These are phyloP conservation scores for Aphis gossypii DNA, from an alignment of 1,140 invertebrate species.

Conservation along the genomic window DNA sequence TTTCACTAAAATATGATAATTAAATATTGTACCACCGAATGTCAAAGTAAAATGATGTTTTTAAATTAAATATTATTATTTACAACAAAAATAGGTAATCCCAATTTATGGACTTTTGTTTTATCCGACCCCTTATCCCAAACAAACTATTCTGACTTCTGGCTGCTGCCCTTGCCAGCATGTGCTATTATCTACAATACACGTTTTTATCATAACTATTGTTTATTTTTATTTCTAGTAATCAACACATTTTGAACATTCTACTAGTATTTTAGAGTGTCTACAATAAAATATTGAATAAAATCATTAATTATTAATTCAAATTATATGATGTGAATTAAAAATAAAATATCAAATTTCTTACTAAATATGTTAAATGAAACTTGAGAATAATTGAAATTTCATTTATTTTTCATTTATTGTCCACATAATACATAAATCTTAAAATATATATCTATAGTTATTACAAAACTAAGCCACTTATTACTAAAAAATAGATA, in stretches of 20 bases:
- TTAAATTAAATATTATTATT: not conserved
- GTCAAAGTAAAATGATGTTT: not conserved
- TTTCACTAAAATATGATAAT: not conserved
- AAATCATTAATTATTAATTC: not conserved
- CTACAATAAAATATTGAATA: not conserved
- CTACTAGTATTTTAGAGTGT: not conserved
- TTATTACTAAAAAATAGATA: too few relatives aligned
- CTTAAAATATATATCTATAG: not conserved
- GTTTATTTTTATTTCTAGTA: not conserved
- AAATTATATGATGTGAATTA: too few relatives aligned
- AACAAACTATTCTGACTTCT: not conserved
- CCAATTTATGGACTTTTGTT: not conserved
- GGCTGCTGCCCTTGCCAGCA: not conserved
- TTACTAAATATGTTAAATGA: not conserved
- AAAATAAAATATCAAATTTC: not conserved
- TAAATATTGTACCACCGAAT: not conserved
- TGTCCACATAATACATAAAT: not conserved
- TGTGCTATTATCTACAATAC: not conserved
- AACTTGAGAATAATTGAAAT: not conserved
- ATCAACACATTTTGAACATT: not conserved
- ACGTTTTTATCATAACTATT: not conserved
- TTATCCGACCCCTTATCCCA: not conserved
- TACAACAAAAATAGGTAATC: not conserved
- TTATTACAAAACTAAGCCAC: not conserved
- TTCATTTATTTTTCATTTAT: not conserved